phyloP scores from a whole-genome alignment of 2,113 vertebrate genomes.

The Craseonycteris thonglongyai region DNA sequence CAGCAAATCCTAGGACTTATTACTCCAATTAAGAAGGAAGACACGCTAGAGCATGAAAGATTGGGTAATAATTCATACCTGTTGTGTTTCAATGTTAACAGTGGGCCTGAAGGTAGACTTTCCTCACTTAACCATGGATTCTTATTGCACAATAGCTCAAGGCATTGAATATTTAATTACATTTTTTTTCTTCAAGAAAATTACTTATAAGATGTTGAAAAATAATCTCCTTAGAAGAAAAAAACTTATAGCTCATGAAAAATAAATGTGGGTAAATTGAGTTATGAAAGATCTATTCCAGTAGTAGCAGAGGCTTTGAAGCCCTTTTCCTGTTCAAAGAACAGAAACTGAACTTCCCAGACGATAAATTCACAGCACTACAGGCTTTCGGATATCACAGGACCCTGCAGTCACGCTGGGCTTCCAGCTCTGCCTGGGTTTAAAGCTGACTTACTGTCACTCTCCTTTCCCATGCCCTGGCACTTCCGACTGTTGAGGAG shows the following conservation, averaged over 20 bases:
- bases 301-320: conserved; percentile 31
- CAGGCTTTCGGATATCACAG: background rate
- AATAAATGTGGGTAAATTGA: conserved; percentile 54
- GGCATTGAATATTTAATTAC: conserved; percentile 58
- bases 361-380: conserved; percentile 36
- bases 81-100: conserved; percentile 46
- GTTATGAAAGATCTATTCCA: conserved; percentile 51
- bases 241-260: conserved; percentile 28
- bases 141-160: conserved; percentile 58
- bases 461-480: background rate
- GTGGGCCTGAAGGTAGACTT: conserved; percentile 29
- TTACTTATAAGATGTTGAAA: conserved; percentile 55
- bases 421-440: conserved; percentile 18
- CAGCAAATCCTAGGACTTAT: conserved; percentile 53
- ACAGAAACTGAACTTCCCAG: conserved; percentile 32
- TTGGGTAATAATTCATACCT: conserved; percentile 67
- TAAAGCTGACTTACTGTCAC: conserved; percentile 6
- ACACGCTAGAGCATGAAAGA: conserved; percentile 66
- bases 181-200: conserved; percentile 45
- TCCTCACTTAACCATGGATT: conserved; percentile 44
- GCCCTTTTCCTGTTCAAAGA: conserved; percentile 52
- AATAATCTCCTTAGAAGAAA: conserved; percentile 27
- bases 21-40: conserved; percentile 64
- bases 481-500: background rate
- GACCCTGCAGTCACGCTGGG: background rate